phyloP scores from a whole-genome alignment of 2,888 invertebrate genomes.

The Sisyra terminalis region DNA sequence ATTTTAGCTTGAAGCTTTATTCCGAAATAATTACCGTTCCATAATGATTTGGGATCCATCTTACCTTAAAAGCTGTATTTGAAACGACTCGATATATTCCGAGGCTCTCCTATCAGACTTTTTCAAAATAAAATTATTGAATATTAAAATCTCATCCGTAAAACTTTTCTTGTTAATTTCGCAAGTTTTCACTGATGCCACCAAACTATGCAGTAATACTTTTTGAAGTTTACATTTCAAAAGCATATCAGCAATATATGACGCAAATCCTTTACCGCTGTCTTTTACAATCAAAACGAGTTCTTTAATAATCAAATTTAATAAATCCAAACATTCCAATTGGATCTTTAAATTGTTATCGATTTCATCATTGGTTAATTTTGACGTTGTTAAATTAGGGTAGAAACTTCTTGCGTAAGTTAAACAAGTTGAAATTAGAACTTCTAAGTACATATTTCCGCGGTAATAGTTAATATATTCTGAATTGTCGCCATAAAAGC shows the following conservation, averaged over 20 bases:
- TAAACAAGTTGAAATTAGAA: conserved; percentile 54
- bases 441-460: conserved; percentile 67
- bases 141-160: conserved; percentile 56
- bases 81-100: conserved; percentile 49
- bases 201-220: conserved; percentile 60
- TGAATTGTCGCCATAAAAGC: conserved; percentile 41
- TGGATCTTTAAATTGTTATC: conserved; percentile 63
- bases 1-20: no score
- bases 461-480: conserved; percentile 53
- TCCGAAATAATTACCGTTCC: no score
- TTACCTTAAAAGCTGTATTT: conserved; percentile 44
- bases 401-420: conserved; percentile 70
- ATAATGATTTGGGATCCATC: conserved; percentile 4
- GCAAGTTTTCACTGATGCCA: conserved; percentile 54
- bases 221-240: conserved; percentile 70
- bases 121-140: conserved; percentile 47
- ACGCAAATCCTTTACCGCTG: conserved; percentile 59
- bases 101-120: conserved; percentile 37
- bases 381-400: conserved; percentile 48
- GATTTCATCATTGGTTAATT: conserved; percentile 49
- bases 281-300: conserved; percentile 56
- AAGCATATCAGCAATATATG: conserved; percentile 57
- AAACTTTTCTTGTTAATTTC: conserved; percentile 37
- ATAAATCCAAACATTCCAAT: conserved; percentile 54
- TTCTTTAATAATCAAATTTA: conserved; percentile 54